Base-by-base conservation (phyloP, 2,113 vertebrate genomes). In the Benitochromis conjunctus region DNA sequence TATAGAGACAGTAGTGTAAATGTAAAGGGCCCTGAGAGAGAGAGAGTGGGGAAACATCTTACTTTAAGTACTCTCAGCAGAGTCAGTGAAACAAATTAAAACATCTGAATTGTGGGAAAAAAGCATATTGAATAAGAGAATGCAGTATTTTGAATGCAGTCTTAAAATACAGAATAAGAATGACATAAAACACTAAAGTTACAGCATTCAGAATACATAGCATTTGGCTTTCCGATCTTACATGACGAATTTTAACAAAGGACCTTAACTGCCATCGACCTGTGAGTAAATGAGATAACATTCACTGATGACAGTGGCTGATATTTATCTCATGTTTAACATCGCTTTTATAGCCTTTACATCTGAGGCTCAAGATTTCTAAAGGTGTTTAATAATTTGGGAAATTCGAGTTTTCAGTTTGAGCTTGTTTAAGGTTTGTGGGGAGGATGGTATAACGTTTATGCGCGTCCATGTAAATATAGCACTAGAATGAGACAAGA, bases 1-100 rank as follows among this genome's bases (percentile, higher is more conserved):
- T 55, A 60, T 79, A 81, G 86, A 86, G 78, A 88, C 60, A 83
- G 82, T 60, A 38, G 43, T 57, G 86, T 88, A 88, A 89, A 91
- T 78, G 86, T 3, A 90, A 14, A 78, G 38, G 13, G 64, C 38
- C 24, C 85, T 21, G 38, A 55, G 80, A 89, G 60, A 58, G 29
- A 6, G 78, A 58, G 29, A 6, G 78, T 41, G 58, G 14, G 77
- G 56, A 81, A 46, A 58, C 51, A 9, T 81, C 66, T 74, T 58
- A 64, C 46, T 77, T 55, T 57, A 74, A 76, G 48, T 48, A 77
- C 56, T 21, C 24, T 21, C 1, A 38, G 46, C 24, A 82, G 26
- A 71, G 18, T 41, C 55, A 82, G 53, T 88, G 62, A 82, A 83
- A 80, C 62, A 34, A 18, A 77, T 36, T 31, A 26, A 43, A 51